These are phyloP conservation scores for Bostrychus sinensis DNA, from an alignment of 2,113 vertebrate genomes.

Conservation along the genomic window DNA sequence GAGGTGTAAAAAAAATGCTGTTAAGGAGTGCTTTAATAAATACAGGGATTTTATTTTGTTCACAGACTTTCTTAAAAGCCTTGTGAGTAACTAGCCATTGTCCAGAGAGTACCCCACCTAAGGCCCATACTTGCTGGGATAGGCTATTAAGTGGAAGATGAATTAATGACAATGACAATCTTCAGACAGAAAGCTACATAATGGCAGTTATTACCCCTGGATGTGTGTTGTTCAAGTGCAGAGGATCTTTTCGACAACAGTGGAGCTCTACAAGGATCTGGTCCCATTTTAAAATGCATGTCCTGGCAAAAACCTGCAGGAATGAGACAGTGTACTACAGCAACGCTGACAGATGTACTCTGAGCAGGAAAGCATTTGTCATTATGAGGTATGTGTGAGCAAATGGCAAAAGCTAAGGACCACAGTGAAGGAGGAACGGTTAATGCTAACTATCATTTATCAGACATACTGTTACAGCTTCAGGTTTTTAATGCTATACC, in stretches of 20 bases:
- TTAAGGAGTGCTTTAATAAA: no score
- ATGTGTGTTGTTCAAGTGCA: no score
- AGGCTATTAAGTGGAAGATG: no score
- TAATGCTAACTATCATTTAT: conserved; percentile 9
- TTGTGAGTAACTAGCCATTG: no score
- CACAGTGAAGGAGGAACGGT: neutral
- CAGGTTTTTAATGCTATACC: neutral
- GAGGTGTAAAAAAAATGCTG: no score
- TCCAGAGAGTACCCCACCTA: no score
- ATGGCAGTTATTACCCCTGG: no score
- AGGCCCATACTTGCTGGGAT: no score
- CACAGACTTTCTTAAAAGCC: no score
- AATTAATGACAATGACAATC: no score
- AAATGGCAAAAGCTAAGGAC: conserved; percentile 3
- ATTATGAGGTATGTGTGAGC: conserved; percentile 19
- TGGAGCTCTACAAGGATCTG: conserved; percentile 36
- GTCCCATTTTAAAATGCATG: conserved; percentile 12
- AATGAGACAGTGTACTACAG: conserved; percentile 23
- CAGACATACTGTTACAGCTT: neutral
- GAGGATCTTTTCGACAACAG: conserved; percentile 38
- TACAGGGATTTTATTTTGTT: no score
- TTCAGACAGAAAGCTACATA: no score
- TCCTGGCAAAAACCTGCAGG: conserved; percentile 32
- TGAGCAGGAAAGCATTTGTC: conserved; percentile 10
- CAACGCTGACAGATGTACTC: conserved; percentile 23